Percentiles rank a stretch among this genome's conserved stretches.
Conservation (phyloP, 1,140 invertebrate species). For the Nephila pilipes region DNA sequence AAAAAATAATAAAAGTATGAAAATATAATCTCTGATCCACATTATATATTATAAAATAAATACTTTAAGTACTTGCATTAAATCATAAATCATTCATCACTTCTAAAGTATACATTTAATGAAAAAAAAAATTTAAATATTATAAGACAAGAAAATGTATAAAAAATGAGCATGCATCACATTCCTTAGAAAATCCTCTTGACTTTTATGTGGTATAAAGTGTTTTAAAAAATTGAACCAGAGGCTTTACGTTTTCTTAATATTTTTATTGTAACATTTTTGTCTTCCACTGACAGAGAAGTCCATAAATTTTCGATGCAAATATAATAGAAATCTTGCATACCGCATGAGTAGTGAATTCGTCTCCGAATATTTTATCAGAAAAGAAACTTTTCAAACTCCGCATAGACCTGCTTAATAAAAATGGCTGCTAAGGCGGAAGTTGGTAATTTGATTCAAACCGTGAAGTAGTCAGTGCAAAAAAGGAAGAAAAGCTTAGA, state of each 20-base stretch:
- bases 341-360: background rate
- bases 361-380: conserved; percentile 31
- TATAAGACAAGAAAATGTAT: background rate
- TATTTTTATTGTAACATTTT: background rate
- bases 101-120: background rate
- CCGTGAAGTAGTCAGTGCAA: background rate
- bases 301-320: conserved; percentile 51
- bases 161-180: background rate
- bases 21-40: background rate
- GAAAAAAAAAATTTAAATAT: background rate
- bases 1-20: too few relatives aligned
- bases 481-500: background rate
- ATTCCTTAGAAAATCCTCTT: background rate
- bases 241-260: background rate
- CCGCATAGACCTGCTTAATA: background rate
- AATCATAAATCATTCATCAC: background rate
- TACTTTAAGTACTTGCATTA: background rate
- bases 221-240: background rate
- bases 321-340: conserved; percentile 30
- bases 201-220: background rate
- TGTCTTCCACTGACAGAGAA: background rate
- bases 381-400: background rate
- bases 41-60: background rate
- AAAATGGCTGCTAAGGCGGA: background rate
- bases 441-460: conserved; percentile 7